Conservation (phyloP, 2,113 vertebrate genomes). For the Panthera leo region DNA sequence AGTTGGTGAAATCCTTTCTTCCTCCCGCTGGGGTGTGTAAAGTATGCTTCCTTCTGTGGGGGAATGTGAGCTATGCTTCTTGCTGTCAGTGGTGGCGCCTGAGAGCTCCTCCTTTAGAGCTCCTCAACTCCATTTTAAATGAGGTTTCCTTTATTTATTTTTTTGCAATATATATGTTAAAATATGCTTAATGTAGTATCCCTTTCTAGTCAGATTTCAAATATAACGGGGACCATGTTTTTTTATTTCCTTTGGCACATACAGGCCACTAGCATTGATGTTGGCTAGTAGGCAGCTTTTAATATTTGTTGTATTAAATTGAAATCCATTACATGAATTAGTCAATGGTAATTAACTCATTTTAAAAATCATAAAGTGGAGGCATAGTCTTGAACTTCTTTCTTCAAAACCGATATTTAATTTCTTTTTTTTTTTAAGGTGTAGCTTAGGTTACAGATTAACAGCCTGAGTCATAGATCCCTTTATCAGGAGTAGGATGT, state of each 20-base stretch:
- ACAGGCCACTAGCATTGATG: neutral
- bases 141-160: neutral
- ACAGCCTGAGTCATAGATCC: neutral
- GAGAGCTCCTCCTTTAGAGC: neutral
- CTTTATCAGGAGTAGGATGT: neutral
- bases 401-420: neutral
- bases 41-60: neutral
- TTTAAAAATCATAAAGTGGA: neutral
- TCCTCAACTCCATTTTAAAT: neutral
- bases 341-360: neutral
- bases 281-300: neutral
- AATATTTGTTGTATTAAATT: neutral
- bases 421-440: neutral
- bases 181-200: neutral
- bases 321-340: neutral
- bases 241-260: neutral
- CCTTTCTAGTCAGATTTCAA: neutral
- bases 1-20: neutral
- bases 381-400: neutral
- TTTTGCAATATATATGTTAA: neutral
- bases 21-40: neutral
- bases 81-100: neutral
- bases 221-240: neutral
- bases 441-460: neutral
- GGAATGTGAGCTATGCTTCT: neutral